A percentile compares a stretch with the other conserved stretches of the same genome.
phyloP scores from a whole-genome alignment of 2,113 vertebrate genomes.

The Hippocampus barbouri region DNA sequence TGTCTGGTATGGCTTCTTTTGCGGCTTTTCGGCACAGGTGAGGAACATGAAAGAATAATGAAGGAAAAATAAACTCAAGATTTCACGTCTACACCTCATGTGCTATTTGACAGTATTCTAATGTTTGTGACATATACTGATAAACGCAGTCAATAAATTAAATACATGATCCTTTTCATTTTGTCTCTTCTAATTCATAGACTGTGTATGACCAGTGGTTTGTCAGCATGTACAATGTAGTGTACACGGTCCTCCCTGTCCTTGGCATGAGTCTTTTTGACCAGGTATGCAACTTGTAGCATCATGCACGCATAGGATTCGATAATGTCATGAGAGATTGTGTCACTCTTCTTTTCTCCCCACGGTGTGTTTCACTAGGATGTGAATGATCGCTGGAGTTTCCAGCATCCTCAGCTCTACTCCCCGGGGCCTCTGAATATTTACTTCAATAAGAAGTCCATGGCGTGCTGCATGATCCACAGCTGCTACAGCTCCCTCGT shows the following conservation, averaged over 20 bases:
- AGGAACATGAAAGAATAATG: slow-evolving; percentile 5
- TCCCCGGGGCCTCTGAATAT: slow-evolving; percentile 83
- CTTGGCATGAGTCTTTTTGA: slow-evolving; percentile 91
- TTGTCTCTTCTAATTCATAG: slow-evolving; percentile 59
- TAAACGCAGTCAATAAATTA: background rate
- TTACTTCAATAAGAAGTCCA: slow-evolving; percentile 86
- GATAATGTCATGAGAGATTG: too few relatives aligned
- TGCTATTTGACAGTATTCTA: background rate
- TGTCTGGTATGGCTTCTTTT: slow-evolving; percentile 96
- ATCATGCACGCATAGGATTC: background rate
- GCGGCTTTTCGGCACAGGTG: slow-evolving; percentile 94
- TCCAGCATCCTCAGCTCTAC: slow-evolving; percentile 86
- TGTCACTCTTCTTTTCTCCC: background rate
- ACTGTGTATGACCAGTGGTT: slow-evolving; percentile 94
- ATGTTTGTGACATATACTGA: background rate
- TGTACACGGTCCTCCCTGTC: slow-evolving; percentile 90
- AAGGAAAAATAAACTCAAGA: background rate
- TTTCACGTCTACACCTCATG: background rate
- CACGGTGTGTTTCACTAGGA: slow-evolving; percentile 70
- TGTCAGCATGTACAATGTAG: slow-evolving; percentile 89
- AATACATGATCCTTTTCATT: background rate
- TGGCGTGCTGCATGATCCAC: slow-evolving; percentile 79
- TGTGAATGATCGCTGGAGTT: slow-evolving; percentile 88
- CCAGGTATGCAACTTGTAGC: slow-evolving; percentile 74
- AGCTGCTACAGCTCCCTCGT: slow-evolving; percentile 91